Conservation (phyloP, 2,888 invertebrate genomes). For the Stenichneumon culpator region DNA sequence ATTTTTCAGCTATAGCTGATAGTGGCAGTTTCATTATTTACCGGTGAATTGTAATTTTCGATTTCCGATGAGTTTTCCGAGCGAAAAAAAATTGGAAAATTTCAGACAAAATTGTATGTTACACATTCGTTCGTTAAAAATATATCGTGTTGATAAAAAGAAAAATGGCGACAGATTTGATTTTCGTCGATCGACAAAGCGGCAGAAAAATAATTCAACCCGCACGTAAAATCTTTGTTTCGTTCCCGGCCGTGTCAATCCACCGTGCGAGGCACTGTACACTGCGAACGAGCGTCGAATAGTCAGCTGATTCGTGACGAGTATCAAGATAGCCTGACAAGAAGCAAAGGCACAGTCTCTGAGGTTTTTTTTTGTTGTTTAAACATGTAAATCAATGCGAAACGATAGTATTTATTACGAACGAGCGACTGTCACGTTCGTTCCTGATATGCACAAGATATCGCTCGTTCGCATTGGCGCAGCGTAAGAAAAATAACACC, state of each 20-base stretch:
- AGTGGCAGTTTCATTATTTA: not conserved
- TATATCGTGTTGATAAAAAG: not conserved
- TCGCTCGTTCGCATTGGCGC: not conserved
- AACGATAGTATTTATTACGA: not conserved
- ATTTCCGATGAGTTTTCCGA: not conserved
- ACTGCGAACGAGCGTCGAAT: not conserved
- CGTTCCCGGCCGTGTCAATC: not conserved
- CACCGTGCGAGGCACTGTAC: conserved; percentile 15
- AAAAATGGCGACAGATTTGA: not conserved
- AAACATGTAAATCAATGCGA: conserved; percentile 29
- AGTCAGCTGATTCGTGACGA: conserved; percentile 63
- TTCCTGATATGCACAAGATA: not conserved
- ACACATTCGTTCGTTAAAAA: not conserved
- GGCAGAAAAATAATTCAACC: not conserved
- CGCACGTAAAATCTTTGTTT: not conserved
- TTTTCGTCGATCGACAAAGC: not conserved
- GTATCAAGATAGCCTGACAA: not conserved
- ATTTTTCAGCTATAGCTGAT: not conserved
- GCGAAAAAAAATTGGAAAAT: not conserved
- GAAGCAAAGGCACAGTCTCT: not conserved
- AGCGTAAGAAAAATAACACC: not conserved
- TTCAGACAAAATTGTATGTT: not conserved
- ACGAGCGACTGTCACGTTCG: not conserved
- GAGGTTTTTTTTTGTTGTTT: not conserved
- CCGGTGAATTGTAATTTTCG: not conserved